Conservation (phyloP, 2,888 invertebrate species). For the Epirrhoe tristata region DNA sequence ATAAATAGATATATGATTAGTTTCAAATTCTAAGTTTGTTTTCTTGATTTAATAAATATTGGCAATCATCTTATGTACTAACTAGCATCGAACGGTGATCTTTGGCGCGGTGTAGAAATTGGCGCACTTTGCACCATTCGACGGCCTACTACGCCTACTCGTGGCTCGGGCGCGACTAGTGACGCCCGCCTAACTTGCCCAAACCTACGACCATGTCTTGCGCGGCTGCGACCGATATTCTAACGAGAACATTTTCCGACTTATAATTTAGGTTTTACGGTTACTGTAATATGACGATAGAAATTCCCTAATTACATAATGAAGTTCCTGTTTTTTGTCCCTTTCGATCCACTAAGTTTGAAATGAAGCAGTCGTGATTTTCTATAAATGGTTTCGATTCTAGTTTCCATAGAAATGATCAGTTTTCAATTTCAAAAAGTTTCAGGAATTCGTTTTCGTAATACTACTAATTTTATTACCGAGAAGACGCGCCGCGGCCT, state of each 20-base stretch:
- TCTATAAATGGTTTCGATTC: slow-evolving; percentile 25
- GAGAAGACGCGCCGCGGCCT: slow-evolving; percentile 43
- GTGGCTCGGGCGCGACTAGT: slow-evolving; percentile 46
- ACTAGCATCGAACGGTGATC: slow-evolving; percentile 68
- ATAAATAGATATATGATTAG: slow-evolving; percentile 84
- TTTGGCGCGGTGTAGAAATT: slow-evolving; percentile 33
- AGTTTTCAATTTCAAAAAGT: slow-evolving; percentile 75
- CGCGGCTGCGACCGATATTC: slow-evolving; percentile 69
- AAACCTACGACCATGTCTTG: slow-evolving; percentile 52
- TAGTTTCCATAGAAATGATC: slow-evolving; percentile 65
- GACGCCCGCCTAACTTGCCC: slow-evolving; percentile 50
- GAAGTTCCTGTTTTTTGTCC: neutral
- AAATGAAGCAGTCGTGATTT: slow-evolving; percentile 6
- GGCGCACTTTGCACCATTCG: slow-evolving; percentile 54
- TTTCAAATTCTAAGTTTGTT: slow-evolving; percentile 80
- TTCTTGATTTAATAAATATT: slow-evolving; percentile 80
- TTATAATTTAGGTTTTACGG: neutral
- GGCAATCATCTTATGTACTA: slow-evolving; percentile 80
- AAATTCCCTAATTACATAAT: slow-evolving; percentile 4
- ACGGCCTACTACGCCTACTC: slow-evolving; percentile 57
- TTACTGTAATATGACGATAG: neutral
- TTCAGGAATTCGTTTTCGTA: slow-evolving; percentile 78
- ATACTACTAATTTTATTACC: slow-evolving; percentile 62
- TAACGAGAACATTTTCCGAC: slow-evolving; percentile 1
- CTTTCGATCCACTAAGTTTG: slow-evolving; percentile 7